Evolutionary conservation across 2,888 invertebrate species (phyloP), one percentile per base, ranked within the genome.

Genomic region (Melanargia galathea): DNA sequence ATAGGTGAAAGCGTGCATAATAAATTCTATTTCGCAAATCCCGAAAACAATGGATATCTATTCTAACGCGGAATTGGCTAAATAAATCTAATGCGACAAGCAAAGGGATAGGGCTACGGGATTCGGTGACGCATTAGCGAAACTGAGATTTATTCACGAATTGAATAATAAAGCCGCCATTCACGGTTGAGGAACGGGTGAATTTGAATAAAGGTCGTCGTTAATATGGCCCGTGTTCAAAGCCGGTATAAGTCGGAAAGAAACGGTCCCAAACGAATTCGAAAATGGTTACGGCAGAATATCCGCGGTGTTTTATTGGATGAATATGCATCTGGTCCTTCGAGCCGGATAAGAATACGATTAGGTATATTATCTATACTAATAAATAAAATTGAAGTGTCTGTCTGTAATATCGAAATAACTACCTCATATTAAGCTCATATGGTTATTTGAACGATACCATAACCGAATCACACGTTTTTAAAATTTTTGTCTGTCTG

Each of bases 71-170:
- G 63, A 66, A 64, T 61, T 61, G 60, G 35, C 57, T 22, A 64
- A 64, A 66, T 66, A 66, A 66, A 66, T 66, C 40, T 54, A 49
- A 61, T 51, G 56, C 38, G 57, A 64, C 60, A 60, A 49, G 33
- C 66, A 48, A 58, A 60, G 60, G 61, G 61, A 63, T 67, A 59
- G 62, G 48, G 55, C 62, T 54, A 49, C 20, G 61, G 64, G 67
- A 70, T 70, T 66, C 66, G 66, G 68, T 68, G 65, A 68, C 65
- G 66, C 71, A 69, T 71, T 71, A 71, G 69, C 60, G 69, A 70
- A 68, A 72, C 66, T 72, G 67, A 71, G 66, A 73, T 73, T 74
- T 74, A 74, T 73, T 71, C 67, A 49, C 64, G 60, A 71, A 71
- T 70, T 65, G 70, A 73, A 74, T 72, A 71, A 72, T 70, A 73